Base-by-base conservation (phyloP, 2,888 invertebrate species). In the Lymantria monacha region DNA sequence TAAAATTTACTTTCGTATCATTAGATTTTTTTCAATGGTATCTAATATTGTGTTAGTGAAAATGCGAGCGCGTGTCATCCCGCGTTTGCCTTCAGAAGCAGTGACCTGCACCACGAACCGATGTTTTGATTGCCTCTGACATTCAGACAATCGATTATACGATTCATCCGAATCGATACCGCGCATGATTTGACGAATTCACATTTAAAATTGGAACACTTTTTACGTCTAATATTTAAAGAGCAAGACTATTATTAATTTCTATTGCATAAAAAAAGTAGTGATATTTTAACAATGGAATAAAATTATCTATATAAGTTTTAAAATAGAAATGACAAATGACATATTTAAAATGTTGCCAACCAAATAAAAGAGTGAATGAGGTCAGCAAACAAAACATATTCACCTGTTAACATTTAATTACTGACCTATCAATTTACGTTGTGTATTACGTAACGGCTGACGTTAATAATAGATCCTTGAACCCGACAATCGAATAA, bases 71-170 rank as follows among this genome's bases (percentile, higher is more conserved):
- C 81, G 74, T 81, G 89, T 89, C 89, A 79, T 79, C 76, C 73
- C 79, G 77, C 76, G 80, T 90, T 88, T 89, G 74, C 78, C 79
- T 81, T 83, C 85, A 73, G 87, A 88, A 85, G 88, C 88, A 76
- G 74, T 87, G 90, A 90, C 89, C 90, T 84, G 87, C 72, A 79
- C 73, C 62, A 73, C 70, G 65, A 69, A 66, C 68, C 77, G 79
- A 81, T 87, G 87, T 88, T 90, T 87, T 89, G 90, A 91, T 91
- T 90, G 85, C 81, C 78, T 64, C 85, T 87, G 88, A 86, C 87
- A 87, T 87, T 88, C 83, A 78, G 81, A 79, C 82, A 82, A 89
- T 88, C 88, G 87, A 89, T 89, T 89, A 88, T 83, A 83, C 76
- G 78, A 81, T 74, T 85, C 82, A 88, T 83, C 73, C 81, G 79